Conservation (phyloP, 2,113 vertebrate genomes). For the Nothobranchius kuhntae region DNA sequence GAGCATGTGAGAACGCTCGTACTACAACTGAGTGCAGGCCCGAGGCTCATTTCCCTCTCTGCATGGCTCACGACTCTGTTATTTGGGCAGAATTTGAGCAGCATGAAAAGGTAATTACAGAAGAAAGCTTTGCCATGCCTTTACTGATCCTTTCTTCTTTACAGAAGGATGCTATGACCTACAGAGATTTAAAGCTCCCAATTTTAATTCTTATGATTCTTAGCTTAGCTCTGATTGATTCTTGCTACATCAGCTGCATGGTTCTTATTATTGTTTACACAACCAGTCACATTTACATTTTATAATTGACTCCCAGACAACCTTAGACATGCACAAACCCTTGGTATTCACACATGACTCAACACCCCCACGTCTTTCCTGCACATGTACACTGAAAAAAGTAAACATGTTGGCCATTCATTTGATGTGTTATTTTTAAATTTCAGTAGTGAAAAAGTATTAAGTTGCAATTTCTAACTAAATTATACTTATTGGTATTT, state of each 20-base stretch:
- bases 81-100: slow-evolving; percentile 43
- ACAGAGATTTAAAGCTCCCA: slow-evolving; percentile 10
- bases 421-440: too few species aligned
- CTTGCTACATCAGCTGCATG: slow-evolving; percentile 1
- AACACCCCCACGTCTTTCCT: slow-evolving; percentile 21
- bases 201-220: background rate
- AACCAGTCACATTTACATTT: slow-evolving; percentile 15
- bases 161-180: slow-evolving; percentile 9
- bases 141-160: slow-evolving; percentile 17
- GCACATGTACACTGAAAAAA: slow-evolving; percentile 14
- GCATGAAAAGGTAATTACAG: slow-evolving; percentile 58
- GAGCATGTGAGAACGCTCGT: slow-evolving; percentile 35
- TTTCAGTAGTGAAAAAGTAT: too few species aligned
- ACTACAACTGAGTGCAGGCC: slow-evolving; percentile 27
- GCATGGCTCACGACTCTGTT: slow-evolving; percentile 23
- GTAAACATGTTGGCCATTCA: too few species aligned
- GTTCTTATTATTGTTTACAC: slow-evolving; percentile 10
- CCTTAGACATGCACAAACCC: slow-evolving; percentile 13
- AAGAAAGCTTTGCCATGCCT: slow-evolving; percentile 16
- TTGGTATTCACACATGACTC: slow-evolving; percentile 35
- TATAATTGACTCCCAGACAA: slow-evolving; percentile 18
- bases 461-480: too few species aligned
- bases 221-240: slow-evolving; percentile 1
- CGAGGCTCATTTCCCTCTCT: slow-evolving; percentile 47
- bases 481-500: too few species aligned